Conservation (phyloP, 2,888 invertebrate genomes). For the Drosophila rubida region DNA sequence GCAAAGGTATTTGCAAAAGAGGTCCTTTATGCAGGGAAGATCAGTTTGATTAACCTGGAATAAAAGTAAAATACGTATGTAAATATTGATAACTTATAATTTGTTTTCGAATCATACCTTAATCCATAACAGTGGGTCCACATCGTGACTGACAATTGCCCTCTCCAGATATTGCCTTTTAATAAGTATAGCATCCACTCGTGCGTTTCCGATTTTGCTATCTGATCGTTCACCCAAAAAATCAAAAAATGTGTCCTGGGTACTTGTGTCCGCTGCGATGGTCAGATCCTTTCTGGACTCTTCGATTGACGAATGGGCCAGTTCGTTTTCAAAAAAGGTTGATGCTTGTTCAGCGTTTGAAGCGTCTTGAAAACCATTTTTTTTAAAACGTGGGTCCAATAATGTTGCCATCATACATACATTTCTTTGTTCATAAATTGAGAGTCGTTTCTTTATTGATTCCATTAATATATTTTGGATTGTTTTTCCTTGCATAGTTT, state of each 20-base stretch:
- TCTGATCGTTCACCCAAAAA: neutral
- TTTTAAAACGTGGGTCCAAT: neutral
- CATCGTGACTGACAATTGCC: neutral
- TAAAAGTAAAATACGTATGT: neutral
- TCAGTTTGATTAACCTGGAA: neutral
- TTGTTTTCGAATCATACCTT: too few relatives aligned
- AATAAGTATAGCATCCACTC: conserved; percentile 5
- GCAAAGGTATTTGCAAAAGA: too few relatives aligned
- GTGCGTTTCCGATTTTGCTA: neutral
- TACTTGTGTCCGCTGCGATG: neutral
- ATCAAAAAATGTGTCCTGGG: neutral
- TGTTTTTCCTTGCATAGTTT: neutral
- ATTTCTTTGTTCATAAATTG: neutral
- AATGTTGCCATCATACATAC: neutral
- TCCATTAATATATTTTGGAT: neutral
- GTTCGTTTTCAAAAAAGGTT: too few relatives aligned
- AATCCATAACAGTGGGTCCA: conserved; percentile 7
- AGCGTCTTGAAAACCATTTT: neutral
- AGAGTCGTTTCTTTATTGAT: neutral
- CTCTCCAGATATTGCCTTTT: conserved; percentile 16
- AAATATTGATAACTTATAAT: neutral
- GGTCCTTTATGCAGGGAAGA: neutral
- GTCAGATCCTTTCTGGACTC: too few relatives aligned
- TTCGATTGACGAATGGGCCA: too few relatives aligned
- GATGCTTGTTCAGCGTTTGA: neutral